phyloP scores from a whole-genome alignment of 2,797 vertebrate genomes.

The Rhinophrynus dorsalis region DNA sequence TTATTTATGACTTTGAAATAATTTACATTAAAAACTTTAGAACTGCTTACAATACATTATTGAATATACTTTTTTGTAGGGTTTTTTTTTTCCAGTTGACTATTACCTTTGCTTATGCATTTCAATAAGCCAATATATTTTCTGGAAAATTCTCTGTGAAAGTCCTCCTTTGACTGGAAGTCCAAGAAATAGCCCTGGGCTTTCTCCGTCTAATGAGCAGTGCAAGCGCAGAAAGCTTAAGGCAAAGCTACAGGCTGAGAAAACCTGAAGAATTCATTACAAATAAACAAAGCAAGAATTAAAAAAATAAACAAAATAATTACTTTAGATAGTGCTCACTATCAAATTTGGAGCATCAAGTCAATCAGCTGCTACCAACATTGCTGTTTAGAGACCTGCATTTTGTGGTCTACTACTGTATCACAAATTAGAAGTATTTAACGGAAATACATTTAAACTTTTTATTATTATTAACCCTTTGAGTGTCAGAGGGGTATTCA shows the following conservation, averaged over 20 bases:
- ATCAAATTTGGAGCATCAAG: too few relatives aligned
- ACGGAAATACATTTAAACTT: too few relatives aligned
- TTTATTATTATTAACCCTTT: too few relatives aligned
- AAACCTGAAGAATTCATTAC: conserved; percentile 6
- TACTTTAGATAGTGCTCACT: too few relatives aligned
- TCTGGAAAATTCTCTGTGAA: conserved; percentile 17
- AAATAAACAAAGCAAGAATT: conserved; percentile 4
- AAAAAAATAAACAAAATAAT: too few relatives aligned
- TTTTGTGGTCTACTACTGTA: too few relatives aligned
- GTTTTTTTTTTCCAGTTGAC: background rate
- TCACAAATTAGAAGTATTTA: too few relatives aligned
- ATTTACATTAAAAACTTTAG: conserved; percentile 11
- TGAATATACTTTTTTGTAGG: background rate
- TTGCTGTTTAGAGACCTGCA: too few relatives aligned
- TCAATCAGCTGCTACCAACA: too few relatives aligned
- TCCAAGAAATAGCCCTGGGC: conserved; percentile 36
- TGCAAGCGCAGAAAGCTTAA: conserved; percentile 18
- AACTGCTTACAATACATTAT: background rate
- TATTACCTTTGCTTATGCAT: conserved; percentile 4
- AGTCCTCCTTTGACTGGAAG: conserved; percentile 21
- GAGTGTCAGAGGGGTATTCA: too few relatives aligned
- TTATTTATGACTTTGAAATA: conserved; percentile 31
- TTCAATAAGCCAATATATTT: conserved; percentile 2
- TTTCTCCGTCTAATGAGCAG: conserved; percentile 37
- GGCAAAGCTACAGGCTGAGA: conserved; percentile 33